Conservation (phyloP, 2,797 vertebrate genomes). For the Onychomys leucogaster region DNA sequence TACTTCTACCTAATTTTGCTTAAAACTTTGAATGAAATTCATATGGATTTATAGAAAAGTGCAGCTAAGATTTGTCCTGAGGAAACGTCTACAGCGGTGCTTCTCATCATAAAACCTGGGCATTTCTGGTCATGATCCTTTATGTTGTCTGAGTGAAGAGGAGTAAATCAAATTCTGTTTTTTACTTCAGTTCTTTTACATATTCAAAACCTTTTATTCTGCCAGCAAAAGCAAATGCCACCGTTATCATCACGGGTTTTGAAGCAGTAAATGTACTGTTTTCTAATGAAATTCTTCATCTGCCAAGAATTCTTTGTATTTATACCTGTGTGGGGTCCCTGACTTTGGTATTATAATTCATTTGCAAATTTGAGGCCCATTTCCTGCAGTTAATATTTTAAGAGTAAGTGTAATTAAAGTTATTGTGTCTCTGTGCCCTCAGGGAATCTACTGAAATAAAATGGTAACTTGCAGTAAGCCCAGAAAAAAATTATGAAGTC, state of each 20-base stretch:
- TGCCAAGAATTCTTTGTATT: slow-evolving; percentile 77
- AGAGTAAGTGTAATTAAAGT: slow-evolving; percentile 75
- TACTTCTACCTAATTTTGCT: slow-evolving; percentile 29
- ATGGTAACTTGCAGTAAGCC: slow-evolving; percentile 61
- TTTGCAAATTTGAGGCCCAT: slow-evolving; percentile 81
- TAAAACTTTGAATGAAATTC: slow-evolving; percentile 74
- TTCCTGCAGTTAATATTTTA: slow-evolving; percentile 79
- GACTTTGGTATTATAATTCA: slow-evolving; percentile 80
- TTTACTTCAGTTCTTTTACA: slow-evolving; percentile 82
- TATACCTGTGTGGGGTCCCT: slow-evolving; percentile 76
- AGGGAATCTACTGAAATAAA: slow-evolving; percentile 54
- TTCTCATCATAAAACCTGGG: slow-evolving; percentile 81
- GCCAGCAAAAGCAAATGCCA: slow-evolving; percentile 75
- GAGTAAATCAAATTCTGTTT: slow-evolving; percentile 81
- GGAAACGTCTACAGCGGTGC: slow-evolving; percentile 76
- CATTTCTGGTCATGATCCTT: slow-evolving; percentile 80
- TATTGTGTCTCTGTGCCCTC: slow-evolving; percentile 52
- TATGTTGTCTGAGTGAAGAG: slow-evolving; percentile 73
- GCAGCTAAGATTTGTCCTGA: slow-evolving; percentile 70
- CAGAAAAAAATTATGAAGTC: neutral
- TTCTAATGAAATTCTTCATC: slow-evolving; percentile 82
- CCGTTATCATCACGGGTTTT: slow-evolving; percentile 80
- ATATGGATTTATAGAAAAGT: slow-evolving; percentile 71
- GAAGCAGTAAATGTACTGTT: slow-evolving; percentile 78
- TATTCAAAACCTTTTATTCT: slow-evolving; percentile 81